phyloP scores from a whole-genome alignment of 2,888 invertebrate genomes.

The Oscheius sp. region DNA sequence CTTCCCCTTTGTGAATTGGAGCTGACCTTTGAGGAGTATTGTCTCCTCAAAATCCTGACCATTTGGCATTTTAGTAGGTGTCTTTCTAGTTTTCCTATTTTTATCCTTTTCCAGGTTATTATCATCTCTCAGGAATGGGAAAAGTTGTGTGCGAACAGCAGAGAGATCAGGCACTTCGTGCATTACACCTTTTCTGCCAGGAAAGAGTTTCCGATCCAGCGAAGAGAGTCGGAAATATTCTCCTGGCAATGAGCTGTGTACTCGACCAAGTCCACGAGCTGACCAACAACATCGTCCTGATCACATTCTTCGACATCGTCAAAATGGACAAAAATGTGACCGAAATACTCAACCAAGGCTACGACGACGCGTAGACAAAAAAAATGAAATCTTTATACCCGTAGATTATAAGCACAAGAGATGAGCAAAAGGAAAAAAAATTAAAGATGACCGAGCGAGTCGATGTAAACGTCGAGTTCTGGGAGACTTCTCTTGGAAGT shows the following conservation, averaged over 20 bases:
- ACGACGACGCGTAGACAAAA: neutral
- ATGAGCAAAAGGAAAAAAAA: neutral
- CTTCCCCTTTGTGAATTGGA: slow-evolving; percentile 47
- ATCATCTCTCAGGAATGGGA: slow-evolving; percentile 45
- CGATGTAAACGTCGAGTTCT: neutral
- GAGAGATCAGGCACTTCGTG: slow-evolving; percentile 45
- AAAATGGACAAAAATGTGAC: slow-evolving; percentile 51
- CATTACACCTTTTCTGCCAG: slow-evolving; percentile 52
- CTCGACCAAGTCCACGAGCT: slow-evolving; percentile 55
- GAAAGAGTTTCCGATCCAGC: slow-evolving; percentile 50
- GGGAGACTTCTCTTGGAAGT: neutral
- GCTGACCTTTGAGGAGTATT: slow-evolving; percentile 56
- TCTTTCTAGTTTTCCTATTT: neutral
- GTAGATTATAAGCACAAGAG: slow-evolving; percentile 18
- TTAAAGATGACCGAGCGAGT: slow-evolving; percentile 3
- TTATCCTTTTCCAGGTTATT: slow-evolving; percentile 45
- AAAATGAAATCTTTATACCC: slow-evolving; percentile 2
- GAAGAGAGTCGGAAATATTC: slow-evolving; percentile 47
- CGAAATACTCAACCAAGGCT: slow-evolving; percentile 41
- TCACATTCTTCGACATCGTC: slow-evolving; percentile 55
- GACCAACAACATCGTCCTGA: slow-evolving; percentile 47
- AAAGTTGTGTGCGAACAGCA: slow-evolving; percentile 51
- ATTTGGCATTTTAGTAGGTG: slow-evolving; percentile 57
- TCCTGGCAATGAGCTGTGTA: slow-evolving; percentile 55
- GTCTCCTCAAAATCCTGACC: slow-evolving; percentile 50